phyloP scores from a whole-genome alignment of 2,797 vertebrate genomes.

The Nothura maculosa region DNA sequence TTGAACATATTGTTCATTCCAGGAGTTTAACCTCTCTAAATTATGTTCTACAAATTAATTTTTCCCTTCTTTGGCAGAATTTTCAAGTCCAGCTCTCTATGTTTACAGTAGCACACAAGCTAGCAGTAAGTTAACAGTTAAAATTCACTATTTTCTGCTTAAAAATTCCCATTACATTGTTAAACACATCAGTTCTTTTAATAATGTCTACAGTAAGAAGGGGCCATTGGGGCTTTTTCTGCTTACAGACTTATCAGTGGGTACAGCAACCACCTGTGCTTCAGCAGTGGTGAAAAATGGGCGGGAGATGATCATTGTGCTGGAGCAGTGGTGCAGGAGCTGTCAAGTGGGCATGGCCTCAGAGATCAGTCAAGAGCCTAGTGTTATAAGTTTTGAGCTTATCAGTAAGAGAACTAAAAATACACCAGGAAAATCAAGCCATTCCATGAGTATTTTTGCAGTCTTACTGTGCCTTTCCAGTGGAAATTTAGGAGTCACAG shows the following conservation, averaged over 20 bases:
- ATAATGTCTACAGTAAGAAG: background rate
- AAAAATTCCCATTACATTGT: background rate
- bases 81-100: background rate
- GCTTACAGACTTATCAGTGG: background rate
- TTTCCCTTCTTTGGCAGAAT: background rate
- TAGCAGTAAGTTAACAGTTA: background rate
- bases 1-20: background rate
- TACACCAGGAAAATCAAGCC: background rate
- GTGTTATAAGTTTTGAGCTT: background rate
- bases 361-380: background rate
- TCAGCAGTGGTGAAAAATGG: background rate
- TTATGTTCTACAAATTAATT: background rate
- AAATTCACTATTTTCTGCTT: background rate
- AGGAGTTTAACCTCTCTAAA: background rate
- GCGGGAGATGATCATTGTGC: background rate
- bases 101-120: background rate
- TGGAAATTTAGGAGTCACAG: background rate
- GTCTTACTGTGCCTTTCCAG: background rate
- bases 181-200: background rate
- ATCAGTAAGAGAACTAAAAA: background rate
- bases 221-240: background rate
- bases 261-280: background rate
- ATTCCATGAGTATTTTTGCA: background rate
- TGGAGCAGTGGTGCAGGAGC: background rate
- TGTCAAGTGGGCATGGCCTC: background rate